A percentile compares a stretch with the other conserved stretches of the same genome.
phyloP scores from a whole-genome alignment of 1,140 invertebrate genomes.

The Zeugodacus cucurbitae region DNA sequence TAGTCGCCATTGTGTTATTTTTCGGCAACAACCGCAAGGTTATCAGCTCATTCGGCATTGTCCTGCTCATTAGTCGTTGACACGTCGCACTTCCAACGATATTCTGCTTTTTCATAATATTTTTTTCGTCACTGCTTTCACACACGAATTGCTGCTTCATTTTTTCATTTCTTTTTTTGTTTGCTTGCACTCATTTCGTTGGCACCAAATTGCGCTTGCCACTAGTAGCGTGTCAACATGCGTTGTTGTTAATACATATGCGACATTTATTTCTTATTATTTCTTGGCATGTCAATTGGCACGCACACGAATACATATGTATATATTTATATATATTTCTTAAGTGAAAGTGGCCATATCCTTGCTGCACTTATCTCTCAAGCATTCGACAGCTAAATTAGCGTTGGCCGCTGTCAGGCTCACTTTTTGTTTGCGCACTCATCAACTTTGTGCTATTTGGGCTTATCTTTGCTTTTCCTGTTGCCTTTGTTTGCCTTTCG shows the following conservation, averaged over 20 bases:
- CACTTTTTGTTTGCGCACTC: neutral
- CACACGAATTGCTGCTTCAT: no score
- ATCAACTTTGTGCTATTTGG: neutral
- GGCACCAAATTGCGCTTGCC: neutral
- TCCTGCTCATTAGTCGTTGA: slow-evolving; percentile 7
- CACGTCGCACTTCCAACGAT: slow-evolving; percentile 15
- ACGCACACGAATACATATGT: neutral
- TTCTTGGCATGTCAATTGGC: neutral
- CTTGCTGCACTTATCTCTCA: neutral
- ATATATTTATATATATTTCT: neutral
- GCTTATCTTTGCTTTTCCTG: neutral
- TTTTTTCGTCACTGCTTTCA: neutral
- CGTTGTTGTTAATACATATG: neutral
- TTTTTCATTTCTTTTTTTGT: neutral
- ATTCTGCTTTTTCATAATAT: neutral
- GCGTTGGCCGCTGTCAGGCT: neutral
- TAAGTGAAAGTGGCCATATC: neutral
- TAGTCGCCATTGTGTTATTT: neutral
- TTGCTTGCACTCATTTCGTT: neutral
- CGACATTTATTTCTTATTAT: neutral
- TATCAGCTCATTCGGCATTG: neutral
- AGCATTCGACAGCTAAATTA: neutral
- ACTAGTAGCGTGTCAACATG: neutral
- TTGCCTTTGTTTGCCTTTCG: neutral
- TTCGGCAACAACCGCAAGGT: neutral